phyloP scores from a whole-genome alignment of 1,140 invertebrate genomes.

The Zeugodacus cucurbitae region DNA sequence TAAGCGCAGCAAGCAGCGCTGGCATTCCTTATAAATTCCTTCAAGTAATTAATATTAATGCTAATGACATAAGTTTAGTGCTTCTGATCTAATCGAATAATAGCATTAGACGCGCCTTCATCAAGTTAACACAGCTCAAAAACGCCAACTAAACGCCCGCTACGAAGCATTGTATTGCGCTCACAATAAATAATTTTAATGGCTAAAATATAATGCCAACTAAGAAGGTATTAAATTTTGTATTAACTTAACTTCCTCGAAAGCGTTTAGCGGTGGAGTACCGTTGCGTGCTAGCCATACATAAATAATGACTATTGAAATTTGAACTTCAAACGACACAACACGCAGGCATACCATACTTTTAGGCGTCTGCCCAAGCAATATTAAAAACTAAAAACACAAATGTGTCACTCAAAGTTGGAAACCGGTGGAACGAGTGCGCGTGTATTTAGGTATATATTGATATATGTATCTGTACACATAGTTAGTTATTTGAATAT shows the following conservation, averaged over 20 bases:
- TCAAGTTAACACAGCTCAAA: neutral
- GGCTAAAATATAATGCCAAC: neutral
- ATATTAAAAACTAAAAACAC: neutral
- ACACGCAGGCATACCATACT: neutral
- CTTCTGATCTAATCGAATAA: neutral
- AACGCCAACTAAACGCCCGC: neutral
- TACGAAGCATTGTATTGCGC: neutral
- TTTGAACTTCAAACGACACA: neutral
- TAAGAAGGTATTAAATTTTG: neutral
- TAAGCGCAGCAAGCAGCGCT: neutral
- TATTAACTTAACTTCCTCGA: neutral
- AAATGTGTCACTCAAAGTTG: neutral
- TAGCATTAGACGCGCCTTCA: neutral
- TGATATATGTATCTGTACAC: neutral
- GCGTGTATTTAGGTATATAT: neutral
- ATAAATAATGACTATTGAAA: constrained; percentile 12
- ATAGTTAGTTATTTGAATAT: no score
- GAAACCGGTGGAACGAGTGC: neutral
- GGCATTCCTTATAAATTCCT: neutral
- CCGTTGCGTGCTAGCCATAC: neutral
- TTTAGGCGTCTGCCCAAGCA: neutral
- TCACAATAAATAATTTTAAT: neutral
- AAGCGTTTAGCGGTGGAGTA: neutral
- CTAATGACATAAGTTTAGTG: neutral
- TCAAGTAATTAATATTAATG: neutral